Evolutionary conservation across 2,797 vertebrate species (phyloP), one percentile per base, ranked within the genome.

Genomic region (Sphenopsis melanotis): DNA sequence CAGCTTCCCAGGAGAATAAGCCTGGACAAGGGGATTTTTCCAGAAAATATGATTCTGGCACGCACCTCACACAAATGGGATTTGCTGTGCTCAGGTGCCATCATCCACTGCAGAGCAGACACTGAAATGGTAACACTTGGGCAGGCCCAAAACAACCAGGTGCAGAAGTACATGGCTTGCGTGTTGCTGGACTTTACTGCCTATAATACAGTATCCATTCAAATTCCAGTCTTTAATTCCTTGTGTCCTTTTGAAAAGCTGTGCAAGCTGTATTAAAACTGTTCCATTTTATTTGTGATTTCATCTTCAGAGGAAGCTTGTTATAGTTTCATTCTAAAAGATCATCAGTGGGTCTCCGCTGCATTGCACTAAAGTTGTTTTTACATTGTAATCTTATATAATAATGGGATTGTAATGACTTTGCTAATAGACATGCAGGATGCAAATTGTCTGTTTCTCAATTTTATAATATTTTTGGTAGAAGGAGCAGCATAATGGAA

Each of bases 391-490:
- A 71, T 74, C 26, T 50, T 32, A 50, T 37, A 26, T 60, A 84
- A 37, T 89, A 87, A 87, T 59, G n/a, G 60, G 30, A 53, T 78
- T 17, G 16, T 94, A 89, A 94, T 87, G 81, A 74, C 56, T 92
- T 89, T 72, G 30, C 52, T 94, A 93, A 70, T 80, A 90, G 83
- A 77, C 44, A 57, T 49, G 18, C 41, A 68, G 36, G 37, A 82
- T 56, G 60, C 30, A 89, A 83, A 83, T 3, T 46, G 27, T 39
- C 60, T 66, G 9, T 11, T 83, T 94, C 74, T 92, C 32, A 70
- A 46, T 22, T 75, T 70, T 22, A 15, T 42, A 44, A 3, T 75
- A 15, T 29, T 92, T 95, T 86, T 74, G 50, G 68, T 70, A 49
- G 74, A 60, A 87, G 9, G 37, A 70, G 20, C 15, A 64, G 23